These are phyloP conservation scores for Agapornis canus DNA, from an alignment of 2,797 vertebrate genomes.

Conservation along the genomic window DNA sequence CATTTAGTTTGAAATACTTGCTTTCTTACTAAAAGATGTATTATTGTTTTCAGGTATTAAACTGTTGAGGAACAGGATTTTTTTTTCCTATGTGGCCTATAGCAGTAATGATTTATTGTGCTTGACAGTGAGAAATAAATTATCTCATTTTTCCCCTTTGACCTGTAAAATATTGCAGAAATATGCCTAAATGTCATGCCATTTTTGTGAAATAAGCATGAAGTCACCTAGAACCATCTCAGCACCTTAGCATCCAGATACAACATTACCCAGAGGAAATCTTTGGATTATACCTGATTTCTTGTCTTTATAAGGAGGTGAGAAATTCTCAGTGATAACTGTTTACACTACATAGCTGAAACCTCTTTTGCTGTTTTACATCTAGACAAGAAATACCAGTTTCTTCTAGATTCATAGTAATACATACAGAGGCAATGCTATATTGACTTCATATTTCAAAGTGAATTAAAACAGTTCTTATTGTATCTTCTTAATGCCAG, in stretches of 20 bases:
- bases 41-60: not conserved
- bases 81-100: not conserved
- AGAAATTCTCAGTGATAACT: not conserved
- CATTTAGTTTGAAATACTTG: not conserved
- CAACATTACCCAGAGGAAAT: not conserved
- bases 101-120: not conserved
- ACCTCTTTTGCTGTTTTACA: not conserved
- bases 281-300: not conserved
- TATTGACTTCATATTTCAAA: not conserved
- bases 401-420: not conserved
- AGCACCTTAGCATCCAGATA: not conserved
- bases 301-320: not conserved
- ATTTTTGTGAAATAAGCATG: not conserved
- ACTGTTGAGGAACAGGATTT: not conserved
- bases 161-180: not conserved
- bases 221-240: not conserved
- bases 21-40: not conserved
- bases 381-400: not conserved
- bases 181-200: conserved; percentile 9
- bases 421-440: not conserved
- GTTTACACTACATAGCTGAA: not conserved
- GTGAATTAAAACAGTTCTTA: not conserved
- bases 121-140: conserved; percentile 25
- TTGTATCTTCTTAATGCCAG: not conserved
- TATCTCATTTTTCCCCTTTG: not conserved